Evolutionary conservation across 1,140 invertebrate species (phyloP).

Genomic region (Drosophila bocki): DNA sequence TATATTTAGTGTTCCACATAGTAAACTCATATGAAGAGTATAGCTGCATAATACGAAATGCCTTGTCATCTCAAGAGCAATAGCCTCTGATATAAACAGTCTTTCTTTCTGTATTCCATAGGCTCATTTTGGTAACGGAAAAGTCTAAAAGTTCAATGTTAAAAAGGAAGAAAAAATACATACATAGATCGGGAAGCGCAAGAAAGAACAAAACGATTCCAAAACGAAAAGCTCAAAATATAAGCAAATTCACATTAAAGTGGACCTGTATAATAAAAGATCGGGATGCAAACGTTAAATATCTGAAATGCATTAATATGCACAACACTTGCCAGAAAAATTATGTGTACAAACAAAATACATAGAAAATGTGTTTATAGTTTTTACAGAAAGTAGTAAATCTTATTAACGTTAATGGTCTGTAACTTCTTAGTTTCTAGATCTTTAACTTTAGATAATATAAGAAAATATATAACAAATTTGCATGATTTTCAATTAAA

Average conservation of each 20-base stretch:
- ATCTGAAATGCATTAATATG: neutral
- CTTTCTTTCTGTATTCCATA: conserved; percentile 61
- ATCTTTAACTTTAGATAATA: no score
- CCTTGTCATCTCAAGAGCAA: conserved; percentile 75
- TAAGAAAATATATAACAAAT: no score
- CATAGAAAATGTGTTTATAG: no score
- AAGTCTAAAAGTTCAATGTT: conserved; percentile 75
- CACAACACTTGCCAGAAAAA: no score
- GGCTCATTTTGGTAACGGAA: conserved; percentile 51
- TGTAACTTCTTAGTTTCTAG: no score
- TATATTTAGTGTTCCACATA: neutral
- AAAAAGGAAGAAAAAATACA: conserved; percentile 2
- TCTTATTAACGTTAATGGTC: no score
- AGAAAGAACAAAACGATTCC: neutral
- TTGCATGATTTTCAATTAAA: no score
- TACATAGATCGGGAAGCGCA: neutral
- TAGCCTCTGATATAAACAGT: conserved; percentile 77
- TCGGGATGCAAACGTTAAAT: neutral
- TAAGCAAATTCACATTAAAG: conserved; percentile 6
- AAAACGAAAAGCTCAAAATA: neutral
- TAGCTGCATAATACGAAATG: conserved; percentile 55
- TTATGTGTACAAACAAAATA: no score
- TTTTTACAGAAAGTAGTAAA: no score
- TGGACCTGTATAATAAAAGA: neutral
- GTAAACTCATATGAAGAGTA: conserved; percentile 24